phyloP scores from a whole-genome alignment of 1,140 invertebrate species.

The Ruditapes philippinarum region DNA sequence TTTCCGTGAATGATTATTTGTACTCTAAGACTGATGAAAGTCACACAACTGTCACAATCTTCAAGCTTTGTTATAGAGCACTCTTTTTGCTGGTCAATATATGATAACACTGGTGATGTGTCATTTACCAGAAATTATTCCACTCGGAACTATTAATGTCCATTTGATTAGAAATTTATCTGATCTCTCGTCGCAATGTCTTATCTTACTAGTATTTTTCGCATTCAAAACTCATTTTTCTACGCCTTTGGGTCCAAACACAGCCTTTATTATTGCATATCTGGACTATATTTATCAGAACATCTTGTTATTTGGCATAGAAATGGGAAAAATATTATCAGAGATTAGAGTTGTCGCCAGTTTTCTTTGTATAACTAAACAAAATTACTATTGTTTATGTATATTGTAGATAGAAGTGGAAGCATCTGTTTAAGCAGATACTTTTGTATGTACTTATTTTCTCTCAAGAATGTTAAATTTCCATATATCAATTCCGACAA shows the following conservation, averaged over 20 bases:
- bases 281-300: not conserved
- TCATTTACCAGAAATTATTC: not conserved
- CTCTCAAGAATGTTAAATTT: no score
- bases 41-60: no score
- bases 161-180: not conserved
- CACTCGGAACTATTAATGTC: not conserved
- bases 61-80: no score
- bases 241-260: not conserved
- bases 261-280: not conserved
- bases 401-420: not conserved
- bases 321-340: constrained; percentile 7
- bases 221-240: constrained; percentile 1
- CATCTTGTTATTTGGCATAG: not conserved
- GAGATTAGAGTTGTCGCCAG: not conserved
- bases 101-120: not conserved
- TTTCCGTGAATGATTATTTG: no score
- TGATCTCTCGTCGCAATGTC: not conserved
- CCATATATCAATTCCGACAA: no score
- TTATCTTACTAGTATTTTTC: not conserved
- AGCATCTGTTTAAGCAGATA: no score
- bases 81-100: no score
- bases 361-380: not conserved
- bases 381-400: not conserved
- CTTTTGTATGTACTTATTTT: no score
- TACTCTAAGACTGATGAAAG: no score